Conservation (phyloP, 2,888 invertebrate species). For the Chamaedrilus cognettii region DNA sequence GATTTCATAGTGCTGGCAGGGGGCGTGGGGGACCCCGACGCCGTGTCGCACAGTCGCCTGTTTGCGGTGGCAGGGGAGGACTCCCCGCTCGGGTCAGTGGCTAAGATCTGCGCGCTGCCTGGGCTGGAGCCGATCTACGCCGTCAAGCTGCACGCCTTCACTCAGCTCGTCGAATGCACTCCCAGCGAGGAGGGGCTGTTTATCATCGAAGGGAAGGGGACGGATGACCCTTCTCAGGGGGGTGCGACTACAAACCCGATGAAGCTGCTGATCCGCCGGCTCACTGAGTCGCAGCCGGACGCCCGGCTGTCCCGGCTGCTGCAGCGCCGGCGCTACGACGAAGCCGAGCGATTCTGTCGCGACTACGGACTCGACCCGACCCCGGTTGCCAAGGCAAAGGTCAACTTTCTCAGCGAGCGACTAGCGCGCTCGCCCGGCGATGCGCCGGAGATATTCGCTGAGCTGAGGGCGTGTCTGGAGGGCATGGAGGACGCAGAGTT, state of each 20-base stretch:
- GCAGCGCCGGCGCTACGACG: constrained; percentile 51
- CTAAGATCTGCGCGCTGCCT: constrained; percentile 7
- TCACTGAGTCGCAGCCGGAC: constrained; percentile 51
- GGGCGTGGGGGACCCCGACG: neutral
- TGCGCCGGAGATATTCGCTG: constrained; percentile 1
- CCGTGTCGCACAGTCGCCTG: neutral
- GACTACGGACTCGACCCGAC: constrained; percentile 45
- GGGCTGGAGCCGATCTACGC: constrained; percentile 5
- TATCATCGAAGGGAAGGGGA: constrained; percentile 11
- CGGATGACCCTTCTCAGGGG: no score
- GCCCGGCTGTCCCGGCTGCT: constrained; percentile 48
- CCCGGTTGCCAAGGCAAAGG: constrained; percentile 49
- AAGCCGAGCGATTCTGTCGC: constrained; percentile 51
- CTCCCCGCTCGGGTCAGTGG: neutral
- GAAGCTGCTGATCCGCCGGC: constrained; percentile 44
- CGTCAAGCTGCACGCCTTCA: constrained; percentile 13
- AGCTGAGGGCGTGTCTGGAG: constrained; percentile 43
- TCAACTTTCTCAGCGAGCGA: constrained; percentile 45
- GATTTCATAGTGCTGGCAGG: neutral
- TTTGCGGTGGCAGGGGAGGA: neutral
- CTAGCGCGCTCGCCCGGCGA: constrained; percentile 46
- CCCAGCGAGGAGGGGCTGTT: neutral
- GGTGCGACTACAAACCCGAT: constrained; percentile 23
- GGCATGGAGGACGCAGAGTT: constrained; percentile 32
- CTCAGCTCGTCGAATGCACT: no score